These are phyloP conservation scores for Rhizoglyphus robini DNA, from an alignment of 1,140 invertebrate species.

Conservation along the genomic window DNA sequence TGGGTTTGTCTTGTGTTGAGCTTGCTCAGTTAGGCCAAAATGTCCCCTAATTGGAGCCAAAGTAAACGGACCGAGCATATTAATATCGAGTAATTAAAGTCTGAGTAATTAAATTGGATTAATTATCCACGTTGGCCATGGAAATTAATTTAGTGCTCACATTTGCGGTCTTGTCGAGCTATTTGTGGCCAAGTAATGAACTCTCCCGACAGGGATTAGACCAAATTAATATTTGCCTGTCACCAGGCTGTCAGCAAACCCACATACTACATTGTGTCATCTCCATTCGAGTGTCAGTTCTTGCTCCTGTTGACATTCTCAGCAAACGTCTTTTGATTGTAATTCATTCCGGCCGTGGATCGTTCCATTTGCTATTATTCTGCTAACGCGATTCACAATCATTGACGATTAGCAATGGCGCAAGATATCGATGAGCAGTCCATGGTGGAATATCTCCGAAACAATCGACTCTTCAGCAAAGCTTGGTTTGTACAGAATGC, in stretches of 20 bases:
- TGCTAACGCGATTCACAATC: no score
- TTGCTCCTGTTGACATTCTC: background rate
- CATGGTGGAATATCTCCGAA: slow-evolving; percentile 36
- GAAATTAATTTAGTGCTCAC: slow-evolving; percentile 3
- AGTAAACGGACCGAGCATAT: no score
- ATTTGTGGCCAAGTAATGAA: background rate
- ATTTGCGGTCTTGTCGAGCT: background rate
- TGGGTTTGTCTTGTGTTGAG: no score
- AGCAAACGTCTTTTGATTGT: background rate
- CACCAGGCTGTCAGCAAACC: background rate
- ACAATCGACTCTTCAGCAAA: slow-evolving; percentile 46
- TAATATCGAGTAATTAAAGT: no score
- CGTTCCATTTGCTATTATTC: no score
- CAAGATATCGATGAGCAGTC: slow-evolving; percentile 18
- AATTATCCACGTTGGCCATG: background rate
- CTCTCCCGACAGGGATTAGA: background rate
- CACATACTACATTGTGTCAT: no score
- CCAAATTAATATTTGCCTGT: slow-evolving; percentile 7
- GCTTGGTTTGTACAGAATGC: slow-evolving; percentile 57
- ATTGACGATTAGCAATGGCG: background rate
- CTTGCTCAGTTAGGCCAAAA: no score
- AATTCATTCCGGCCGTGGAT: no score
- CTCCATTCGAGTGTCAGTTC: background rate
- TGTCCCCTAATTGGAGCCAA: no score
- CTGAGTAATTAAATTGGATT: slow-evolving; percentile 10